Evolutionary conservation across 1,140 invertebrate species (phyloP).

Genomic region (Cotesia glomerata): DNA sequence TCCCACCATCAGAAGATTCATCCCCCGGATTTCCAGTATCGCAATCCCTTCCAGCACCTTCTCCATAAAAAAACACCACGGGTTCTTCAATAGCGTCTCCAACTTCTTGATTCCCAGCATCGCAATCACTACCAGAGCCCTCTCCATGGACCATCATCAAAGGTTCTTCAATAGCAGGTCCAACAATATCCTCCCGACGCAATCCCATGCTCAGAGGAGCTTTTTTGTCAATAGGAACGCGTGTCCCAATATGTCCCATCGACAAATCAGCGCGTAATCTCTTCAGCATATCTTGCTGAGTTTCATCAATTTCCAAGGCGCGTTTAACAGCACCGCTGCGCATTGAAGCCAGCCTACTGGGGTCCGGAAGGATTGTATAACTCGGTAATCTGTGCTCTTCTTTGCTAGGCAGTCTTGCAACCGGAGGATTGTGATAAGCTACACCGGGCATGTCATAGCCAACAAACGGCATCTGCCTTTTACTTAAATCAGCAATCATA

Average conservation of each 20-base stretch:
- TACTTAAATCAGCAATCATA: constrained; percentile 58
- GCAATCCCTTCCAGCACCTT: constrained; percentile 75
- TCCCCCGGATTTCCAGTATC: constrained; percentile 70
- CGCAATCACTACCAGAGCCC: constrained; percentile 75
- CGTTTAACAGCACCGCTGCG: constrained; percentile 50
- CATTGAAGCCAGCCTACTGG: constrained; percentile 53
- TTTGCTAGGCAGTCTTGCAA: constrained; percentile 40
- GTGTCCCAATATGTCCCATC: constrained; percentile 38
- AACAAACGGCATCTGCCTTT: constrained; percentile 51
- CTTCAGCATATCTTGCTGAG: constrained; percentile 46
- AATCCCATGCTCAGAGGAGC: constrained; percentile 39
- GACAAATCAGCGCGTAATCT: constrained; percentile 53
- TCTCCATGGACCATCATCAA: constrained; percentile 75
- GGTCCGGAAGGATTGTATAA: constrained; percentile 58
- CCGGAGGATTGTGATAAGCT: constrained; percentile 42
- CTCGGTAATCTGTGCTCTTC: constrained; percentile 56
- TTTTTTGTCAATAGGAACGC: constrained; percentile 49
- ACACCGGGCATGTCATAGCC: constrained; percentile 46
- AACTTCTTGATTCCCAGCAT: constrained; percentile 63
- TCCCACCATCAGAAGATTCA: constrained; percentile 48
- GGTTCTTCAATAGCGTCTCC: constrained; percentile 77
- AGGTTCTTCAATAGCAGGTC: constrained; percentile 77
- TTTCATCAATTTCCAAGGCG: constrained; percentile 48
- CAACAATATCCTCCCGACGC: constrained; percentile 57
- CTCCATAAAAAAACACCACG: constrained; percentile 73